These are phyloP conservation scores for Oligia fasciuncula DNA, from an alignment of 2,888 invertebrate species.

Conservation along the genomic window DNA sequence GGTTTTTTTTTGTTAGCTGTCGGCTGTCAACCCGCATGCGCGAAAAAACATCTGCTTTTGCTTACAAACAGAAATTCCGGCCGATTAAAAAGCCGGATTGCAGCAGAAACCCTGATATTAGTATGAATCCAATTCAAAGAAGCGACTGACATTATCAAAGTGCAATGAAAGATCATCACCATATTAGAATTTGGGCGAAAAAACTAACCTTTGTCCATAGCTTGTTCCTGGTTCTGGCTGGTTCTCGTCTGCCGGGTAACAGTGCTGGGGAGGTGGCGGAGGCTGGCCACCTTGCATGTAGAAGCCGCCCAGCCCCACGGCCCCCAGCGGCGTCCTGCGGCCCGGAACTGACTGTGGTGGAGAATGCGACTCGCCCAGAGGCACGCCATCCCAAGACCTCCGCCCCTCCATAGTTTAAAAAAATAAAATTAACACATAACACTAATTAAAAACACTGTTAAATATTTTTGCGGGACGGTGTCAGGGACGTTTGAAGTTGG, in stretches of 20 bases:
- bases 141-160: neutral
- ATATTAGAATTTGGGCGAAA: conserved; percentile 14
- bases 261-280: conserved; percentile 88
- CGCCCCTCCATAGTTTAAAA: conserved; percentile 85
- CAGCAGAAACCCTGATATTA: conserved; percentile 30
- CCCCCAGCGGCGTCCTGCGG: conserved; percentile 94
- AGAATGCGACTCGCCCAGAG: conserved; percentile 87
- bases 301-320: conserved; percentile 96
- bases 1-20: conserved; percentile 35
- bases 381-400: conserved; percentile 87
- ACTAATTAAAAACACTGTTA: conserved; percentile 68
- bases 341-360: conserved; percentile 91
- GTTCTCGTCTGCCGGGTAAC: conserved; percentile 93
- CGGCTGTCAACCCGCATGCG: conserved; percentile 66
- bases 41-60: conserved; percentile 64
- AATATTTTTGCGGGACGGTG: conserved; percentile 63
- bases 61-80: conserved; percentile 65
- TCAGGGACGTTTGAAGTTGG: conserved; percentile 72
- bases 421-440: conserved; percentile 80
- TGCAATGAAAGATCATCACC: conserved; percentile 2
- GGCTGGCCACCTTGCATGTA: conserved; percentile 93
- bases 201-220: conserved; percentile 85
- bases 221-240: conserved; percentile 92
- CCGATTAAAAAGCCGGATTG: conserved; percentile 48
- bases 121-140: conserved; percentile 14